Evolutionary conservation across 2,888 invertebrate genomes (phyloP).

Genomic region (Unio pictorum): DNA sequence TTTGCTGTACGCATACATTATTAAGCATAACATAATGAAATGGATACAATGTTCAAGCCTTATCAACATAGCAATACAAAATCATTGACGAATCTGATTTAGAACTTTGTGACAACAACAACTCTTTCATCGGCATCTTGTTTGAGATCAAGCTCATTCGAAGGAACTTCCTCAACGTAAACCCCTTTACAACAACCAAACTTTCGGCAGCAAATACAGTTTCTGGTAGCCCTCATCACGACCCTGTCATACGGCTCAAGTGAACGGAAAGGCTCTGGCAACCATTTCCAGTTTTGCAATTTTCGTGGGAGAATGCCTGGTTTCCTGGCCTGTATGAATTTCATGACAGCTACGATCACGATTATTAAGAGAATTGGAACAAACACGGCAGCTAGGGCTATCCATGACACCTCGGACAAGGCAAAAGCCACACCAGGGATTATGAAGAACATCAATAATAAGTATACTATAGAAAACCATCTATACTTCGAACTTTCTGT

Average conservation of each 20-base stretch:
- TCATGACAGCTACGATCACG: slow-evolving; percentile 58
- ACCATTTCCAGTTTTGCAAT: slow-evolving; percentile 64
- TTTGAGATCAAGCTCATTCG: no score
- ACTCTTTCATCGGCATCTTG: no score
- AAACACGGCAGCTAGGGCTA: slow-evolving; percentile 57
- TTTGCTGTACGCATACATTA: no score
- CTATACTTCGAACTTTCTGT: slow-evolving; percentile 74
- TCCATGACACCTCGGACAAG: slow-evolving; percentile 57
- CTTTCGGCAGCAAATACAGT: slow-evolving; percentile 13
- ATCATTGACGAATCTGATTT: no score
- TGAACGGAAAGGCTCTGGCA: slow-evolving; percentile 58
- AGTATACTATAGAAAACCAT: slow-evolving; percentile 75
- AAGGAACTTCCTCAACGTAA: not conserved
- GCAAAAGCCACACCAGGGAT: slow-evolving; percentile 59
- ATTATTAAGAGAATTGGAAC: slow-evolving; percentile 53
- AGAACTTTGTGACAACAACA: no score
- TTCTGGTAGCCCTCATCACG: slow-evolving; percentile 10
- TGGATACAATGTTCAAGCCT: no score
- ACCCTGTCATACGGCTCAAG: slow-evolving; percentile 55
- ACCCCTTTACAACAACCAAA: slow-evolving; percentile 14
- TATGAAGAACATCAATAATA: slow-evolving; percentile 57
- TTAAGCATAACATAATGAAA: no score
- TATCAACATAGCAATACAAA: no score
- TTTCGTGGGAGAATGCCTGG: slow-evolving; percentile 52
- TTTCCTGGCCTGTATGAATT: slow-evolving; percentile 56